Percentiles rank a stretch among this genome's conserved stretches.
phyloP scores from a whole-genome alignment of 2,888 invertebrate genomes.

The Cabera pusaria region DNA sequence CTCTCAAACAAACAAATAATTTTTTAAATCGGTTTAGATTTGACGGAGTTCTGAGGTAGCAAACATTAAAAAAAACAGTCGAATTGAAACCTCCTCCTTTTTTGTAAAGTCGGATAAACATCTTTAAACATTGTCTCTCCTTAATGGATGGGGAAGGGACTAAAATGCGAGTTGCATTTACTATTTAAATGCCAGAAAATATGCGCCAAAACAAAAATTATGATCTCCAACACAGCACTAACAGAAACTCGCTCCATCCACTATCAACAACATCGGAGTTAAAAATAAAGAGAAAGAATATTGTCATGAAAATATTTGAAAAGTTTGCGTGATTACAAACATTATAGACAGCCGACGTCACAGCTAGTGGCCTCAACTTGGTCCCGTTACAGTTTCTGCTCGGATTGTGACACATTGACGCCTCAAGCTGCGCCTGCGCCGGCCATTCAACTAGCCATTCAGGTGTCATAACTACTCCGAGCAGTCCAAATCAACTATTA shows the following conservation, averaged over 20 bases:
- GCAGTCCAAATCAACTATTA: background rate
- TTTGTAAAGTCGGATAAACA: no score
- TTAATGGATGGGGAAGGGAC: no score
- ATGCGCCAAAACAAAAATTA: no score
- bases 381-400: conserved; percentile 21
- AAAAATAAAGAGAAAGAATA: conserved; percentile 14
- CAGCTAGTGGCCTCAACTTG: conserved; percentile 13
- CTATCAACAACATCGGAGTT: conserved; percentile 19
- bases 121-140: no score
- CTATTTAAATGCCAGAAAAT: no score
- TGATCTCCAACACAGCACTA: conserved; percentile 7
- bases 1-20: no score
- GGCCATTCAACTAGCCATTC: conserved; percentile 17
- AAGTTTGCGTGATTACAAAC: conserved; percentile 18
- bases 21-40: no score
- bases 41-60: no score
- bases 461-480: conserved; percentile 19
- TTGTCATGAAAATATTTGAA: conserved; percentile 10
- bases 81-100: no score
- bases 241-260: conserved; percentile 9
- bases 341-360: conserved; percentile 19
- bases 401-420: conserved; percentile 21
- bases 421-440: conserved; percentile 5
- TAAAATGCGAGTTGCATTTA: no score
- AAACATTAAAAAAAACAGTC: no score